Evolutionary conservation across 2,888 invertebrate genomes (phyloP), one percentile per base, ranked within the genome.

Genomic region (Caenorhabditis virilis): DNA sequence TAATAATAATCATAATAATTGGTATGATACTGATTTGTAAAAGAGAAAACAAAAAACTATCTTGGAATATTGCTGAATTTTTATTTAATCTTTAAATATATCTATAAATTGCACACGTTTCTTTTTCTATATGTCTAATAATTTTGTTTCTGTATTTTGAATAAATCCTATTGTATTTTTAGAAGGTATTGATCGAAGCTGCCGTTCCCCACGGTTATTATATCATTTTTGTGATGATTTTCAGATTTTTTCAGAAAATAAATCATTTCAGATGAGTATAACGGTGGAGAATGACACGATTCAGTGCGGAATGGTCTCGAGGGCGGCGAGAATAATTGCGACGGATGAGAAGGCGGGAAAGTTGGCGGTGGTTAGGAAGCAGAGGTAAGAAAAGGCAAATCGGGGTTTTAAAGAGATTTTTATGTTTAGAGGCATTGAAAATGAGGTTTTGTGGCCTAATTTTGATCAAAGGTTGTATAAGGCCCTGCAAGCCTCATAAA

Each of bases 1-100:
- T n/a, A n/a, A n/a, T n/a, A n/a, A n/a, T n/a, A n/a, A n/a, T n/a
- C 61, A 70, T 46, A 72, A 72, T 45, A 72, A 66, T 61, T 80
- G 80, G 80, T 80, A 72, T 55, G 79, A 79, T 41, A 79, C 77
- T 13, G 78, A 79, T 52, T 52, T 79, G 36, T 79, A 65, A 74
- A 25, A n/a, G 9, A 23, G 22, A 42, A 23, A 23, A 9, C 22
- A 23, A 18, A 5, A 5, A 20, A 9, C 30, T 9, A 30, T 30
- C 13, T 30, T 9, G 6, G 30, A 30, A 30, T n/a, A n/a, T n/a
- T n/a, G n/a, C n/a, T n/a, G n/a, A n/a, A n/a, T n/a, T n/a, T n/a
- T n/a, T n/a, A n/a, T n/a, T n/a, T n/a, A n/a, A n/a, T n/a, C n/a
- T n/a, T n/a, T n/a, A n/a, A n/a, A n/a, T n/a, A n/a, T n/a, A n/a